Conservation (phyloP, 2,113 vertebrate genomes). For the Myiozetetes cayanensis region DNA sequence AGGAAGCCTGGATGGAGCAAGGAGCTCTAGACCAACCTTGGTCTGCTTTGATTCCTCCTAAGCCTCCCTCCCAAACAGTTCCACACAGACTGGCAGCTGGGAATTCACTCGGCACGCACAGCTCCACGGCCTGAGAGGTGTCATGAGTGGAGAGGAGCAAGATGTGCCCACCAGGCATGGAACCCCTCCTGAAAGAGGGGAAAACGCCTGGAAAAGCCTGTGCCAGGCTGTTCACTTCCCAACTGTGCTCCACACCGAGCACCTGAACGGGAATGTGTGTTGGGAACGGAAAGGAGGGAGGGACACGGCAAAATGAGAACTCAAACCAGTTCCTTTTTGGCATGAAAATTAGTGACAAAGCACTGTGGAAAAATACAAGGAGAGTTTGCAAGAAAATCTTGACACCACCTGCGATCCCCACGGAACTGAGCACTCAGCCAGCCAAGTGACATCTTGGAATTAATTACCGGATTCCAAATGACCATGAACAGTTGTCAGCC, state of each 20-base stretch:
- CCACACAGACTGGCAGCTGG: background rate
- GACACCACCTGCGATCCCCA: background rate
- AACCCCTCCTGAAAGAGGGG: background rate
- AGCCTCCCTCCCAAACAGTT: rapidly evolving
- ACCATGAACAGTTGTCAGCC: background rate
- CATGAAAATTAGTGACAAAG: background rate
- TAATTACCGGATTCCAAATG: background rate
- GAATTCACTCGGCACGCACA: background rate
- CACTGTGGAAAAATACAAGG: background rate
- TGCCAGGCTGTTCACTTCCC: background rate
- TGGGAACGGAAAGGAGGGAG: background rate
- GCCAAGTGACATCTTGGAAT: slow-evolving; percentile 2
- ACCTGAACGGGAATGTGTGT: rapidly evolving
- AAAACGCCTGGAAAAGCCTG: rapidly evolving
- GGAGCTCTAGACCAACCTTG: background rate
- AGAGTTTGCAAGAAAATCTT: background rate
- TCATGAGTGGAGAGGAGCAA: background rate
- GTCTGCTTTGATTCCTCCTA: background rate
- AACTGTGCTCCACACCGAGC: rapidly evolving
- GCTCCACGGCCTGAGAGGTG: background rate
- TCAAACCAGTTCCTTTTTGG: background rate
- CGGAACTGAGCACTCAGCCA: background rate
- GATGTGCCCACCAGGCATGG: background rate
- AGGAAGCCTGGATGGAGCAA: background rate
- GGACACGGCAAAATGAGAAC: background rate